Conservation (phyloP, 1,140 invertebrate species). For the Macrosteles quadrilineatus region DNA sequence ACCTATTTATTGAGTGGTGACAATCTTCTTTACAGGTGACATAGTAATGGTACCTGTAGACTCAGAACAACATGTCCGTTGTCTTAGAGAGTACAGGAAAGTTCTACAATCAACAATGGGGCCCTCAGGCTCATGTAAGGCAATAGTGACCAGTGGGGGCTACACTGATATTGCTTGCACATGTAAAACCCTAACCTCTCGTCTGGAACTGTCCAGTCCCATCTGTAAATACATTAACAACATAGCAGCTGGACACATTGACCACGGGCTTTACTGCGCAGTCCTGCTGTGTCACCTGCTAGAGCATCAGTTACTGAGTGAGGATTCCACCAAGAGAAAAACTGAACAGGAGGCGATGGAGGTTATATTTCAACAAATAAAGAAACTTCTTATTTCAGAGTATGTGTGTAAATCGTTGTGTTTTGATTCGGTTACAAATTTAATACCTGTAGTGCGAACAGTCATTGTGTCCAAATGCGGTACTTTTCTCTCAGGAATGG, state of each 20-base stretch:
- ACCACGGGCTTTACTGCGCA: conserved; percentile 21
- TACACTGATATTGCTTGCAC: conserved; percentile 17
- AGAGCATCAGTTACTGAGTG: not conserved
- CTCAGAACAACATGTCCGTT: not conserved
- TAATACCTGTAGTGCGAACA: conserved; percentile 4
- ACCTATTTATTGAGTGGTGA: too few relatives aligned
- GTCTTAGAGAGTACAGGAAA: conserved; percentile 20
- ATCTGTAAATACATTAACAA: conserved; percentile 16
- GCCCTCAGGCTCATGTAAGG: conserved; percentile 10
- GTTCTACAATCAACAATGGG: conserved; percentile 21
- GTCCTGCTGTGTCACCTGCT: conserved; percentile 12
- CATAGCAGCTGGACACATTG: not conserved
- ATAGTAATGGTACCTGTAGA: not conserved
- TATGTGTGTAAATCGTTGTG: not conserved
- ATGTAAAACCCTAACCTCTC: not conserved
- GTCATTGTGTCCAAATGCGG: conserved; percentile 18
- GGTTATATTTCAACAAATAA: not conserved
- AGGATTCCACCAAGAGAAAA: not conserved
- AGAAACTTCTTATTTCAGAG: conserved; percentile 6
- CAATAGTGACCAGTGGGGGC: conserved; percentile 18
- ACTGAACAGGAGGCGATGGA: not conserved
- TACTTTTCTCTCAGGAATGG: not conserved
- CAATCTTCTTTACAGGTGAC: not conserved
- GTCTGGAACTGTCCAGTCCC: conserved; percentile 17
- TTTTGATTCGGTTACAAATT: conserved; percentile 23